Base-by-base conservation (phyloP, 2,113 vertebrate species). In the Fregetta grallaria region DNA sequence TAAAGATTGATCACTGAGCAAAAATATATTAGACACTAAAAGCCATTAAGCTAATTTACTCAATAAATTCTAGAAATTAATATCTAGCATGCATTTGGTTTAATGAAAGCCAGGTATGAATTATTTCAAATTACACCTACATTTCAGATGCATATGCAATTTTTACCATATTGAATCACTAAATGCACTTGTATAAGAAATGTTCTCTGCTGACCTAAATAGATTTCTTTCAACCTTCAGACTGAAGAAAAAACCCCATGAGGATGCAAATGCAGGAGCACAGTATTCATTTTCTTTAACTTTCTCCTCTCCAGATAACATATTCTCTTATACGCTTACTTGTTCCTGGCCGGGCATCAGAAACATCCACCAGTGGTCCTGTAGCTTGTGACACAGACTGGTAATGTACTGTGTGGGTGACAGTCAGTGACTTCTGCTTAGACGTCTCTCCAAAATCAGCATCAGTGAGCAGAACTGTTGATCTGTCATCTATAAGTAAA, bases 381-480 rank as follows among this genome's bases (percentile, higher is more conserved):
- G 99, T 99, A 92, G 99, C 99, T 97, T 99, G 99, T 56, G 99
- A 99, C 92, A 99, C 98, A 2, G 99, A 99, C 96, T 99, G 99
- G 98, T 99, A 99, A 91, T 99, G 99, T 78, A 99, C 99, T 0
- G 99, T 99, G 97, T 99, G 99, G 27, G 99, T 99, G 94, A 99
- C 99, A 5, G 99, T 99, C 97, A 99, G 98, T 29, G 99, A 99
- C 97, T 99, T 99, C 94, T 99, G 99, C 92, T 99, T 99, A 56
- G 99, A 99, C 0, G 99, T 99, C 95, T 99, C 99, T 50, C 99
- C 99, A 80, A 99, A 99, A 95, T 99, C 99, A 52, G 99, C 99
- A 95, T 99, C 99, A 0, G 99, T 99, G 96, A 99, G 82, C 97
- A 99, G 97, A 92, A 99, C 99, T 0, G 99, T 99, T 29, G 99